Percentiles rank a stretch among this genome's conserved stretches.
phyloP scores from a whole-genome alignment of 2,113 vertebrate genomes.

The Tyto alba region DNA sequence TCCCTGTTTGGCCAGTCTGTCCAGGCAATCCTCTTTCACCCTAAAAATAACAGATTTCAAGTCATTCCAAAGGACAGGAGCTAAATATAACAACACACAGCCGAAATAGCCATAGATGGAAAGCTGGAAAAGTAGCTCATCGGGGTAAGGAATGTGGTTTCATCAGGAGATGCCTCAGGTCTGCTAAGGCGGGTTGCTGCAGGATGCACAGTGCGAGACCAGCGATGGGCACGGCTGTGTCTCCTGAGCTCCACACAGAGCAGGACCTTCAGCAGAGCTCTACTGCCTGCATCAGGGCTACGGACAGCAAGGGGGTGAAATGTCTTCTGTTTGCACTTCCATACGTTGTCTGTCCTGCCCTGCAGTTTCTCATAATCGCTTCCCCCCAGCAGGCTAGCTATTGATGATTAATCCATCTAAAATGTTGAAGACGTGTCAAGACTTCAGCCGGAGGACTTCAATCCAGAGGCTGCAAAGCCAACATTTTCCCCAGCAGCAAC shows the following conservation, averaged over 20 bases:
- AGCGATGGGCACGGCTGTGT: neutral
- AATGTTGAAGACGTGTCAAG: constrained; percentile 2
- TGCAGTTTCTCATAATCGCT: neutral
- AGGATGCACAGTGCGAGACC: neutral
- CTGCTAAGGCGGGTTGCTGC: neutral
- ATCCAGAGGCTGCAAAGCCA: neutral
- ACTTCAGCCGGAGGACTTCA: neutral
- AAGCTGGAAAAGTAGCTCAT: neutral
- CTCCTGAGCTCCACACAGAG: neutral
- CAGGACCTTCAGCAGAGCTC: neutral
- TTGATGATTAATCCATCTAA: constrained; percentile 22
- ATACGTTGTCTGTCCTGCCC: neutral
- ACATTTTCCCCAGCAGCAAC: neutral
- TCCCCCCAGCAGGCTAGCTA: neutral
- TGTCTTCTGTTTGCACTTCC: neutral
- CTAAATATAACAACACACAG: constrained; percentile 9
- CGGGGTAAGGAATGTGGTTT: neutral
- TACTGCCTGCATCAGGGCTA: neutral
- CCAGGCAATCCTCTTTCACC: constrained; percentile 92
- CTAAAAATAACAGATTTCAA: constrained; percentile 58
- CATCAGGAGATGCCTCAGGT: neutral
- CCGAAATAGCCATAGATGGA: constrained; percentile 14
- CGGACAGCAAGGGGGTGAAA: neutral
- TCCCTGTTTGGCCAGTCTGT: constrained; percentile 84
- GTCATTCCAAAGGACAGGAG: neutral